Evolutionary conservation across 2,113 vertebrate species (phyloP).

Genomic region (Apteryx owenii): DNA sequence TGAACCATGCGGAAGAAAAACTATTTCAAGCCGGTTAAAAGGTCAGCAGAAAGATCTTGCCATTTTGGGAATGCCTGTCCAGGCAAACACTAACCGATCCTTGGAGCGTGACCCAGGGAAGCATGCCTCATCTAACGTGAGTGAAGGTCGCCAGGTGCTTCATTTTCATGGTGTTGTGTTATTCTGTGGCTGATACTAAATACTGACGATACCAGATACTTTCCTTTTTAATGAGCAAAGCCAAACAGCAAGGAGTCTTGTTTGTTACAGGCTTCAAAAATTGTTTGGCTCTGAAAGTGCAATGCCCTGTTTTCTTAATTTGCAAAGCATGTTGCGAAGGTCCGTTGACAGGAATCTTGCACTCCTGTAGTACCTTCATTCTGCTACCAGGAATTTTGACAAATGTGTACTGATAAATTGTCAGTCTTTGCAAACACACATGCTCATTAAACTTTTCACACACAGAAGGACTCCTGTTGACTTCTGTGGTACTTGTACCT

Average conservation of each 20-base stretch:
- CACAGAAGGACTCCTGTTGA: background rate
- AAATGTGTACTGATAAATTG: rapidly evolving
- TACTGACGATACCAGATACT: background rate
- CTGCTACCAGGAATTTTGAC: background rate
- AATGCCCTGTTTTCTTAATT: background rate
- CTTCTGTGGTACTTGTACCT: rapidly evolving
- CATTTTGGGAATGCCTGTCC: background rate
- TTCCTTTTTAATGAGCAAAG: background rate
- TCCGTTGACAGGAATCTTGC: background rate
- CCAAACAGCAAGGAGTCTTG: background rate
- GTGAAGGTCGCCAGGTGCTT: conserved; percentile 7
- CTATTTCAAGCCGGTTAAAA: background rate
- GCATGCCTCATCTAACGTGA: background rate
- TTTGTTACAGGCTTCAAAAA: background rate
- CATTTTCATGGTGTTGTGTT: background rate
- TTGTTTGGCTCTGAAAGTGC: background rate
- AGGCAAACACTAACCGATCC: background rate
- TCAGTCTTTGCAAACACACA: rapidly evolving
- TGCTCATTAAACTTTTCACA: rapidly evolving
- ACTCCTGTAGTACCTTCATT: background rate
- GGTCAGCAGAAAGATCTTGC: background rate
- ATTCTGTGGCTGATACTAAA: background rate
- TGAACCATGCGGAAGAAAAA: background rate
- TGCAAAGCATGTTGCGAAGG: background rate
- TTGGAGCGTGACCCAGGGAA: background rate